A percentile compares a stretch with the other conserved stretches of the same genome.
phyloP scores from a whole-genome alignment of 2,113 vertebrate species.

The Neotragus pygmaeus region DNA sequence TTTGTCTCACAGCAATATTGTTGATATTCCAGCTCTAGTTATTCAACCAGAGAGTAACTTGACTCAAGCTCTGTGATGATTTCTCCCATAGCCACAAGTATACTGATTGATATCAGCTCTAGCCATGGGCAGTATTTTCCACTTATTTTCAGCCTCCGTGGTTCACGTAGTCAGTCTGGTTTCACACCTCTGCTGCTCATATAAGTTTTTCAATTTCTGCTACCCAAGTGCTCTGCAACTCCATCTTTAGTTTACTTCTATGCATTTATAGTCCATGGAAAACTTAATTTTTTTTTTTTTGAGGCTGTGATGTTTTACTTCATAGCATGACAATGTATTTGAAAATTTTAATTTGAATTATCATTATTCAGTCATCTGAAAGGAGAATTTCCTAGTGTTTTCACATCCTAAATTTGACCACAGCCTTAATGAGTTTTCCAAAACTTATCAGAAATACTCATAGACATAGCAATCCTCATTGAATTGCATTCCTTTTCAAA shows the following conservation, averaged over 20 bases:
- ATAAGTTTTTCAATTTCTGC: not conserved
- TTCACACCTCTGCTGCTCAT: not conserved
- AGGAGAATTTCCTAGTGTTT: not conserved
- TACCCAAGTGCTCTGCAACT: not conserved
- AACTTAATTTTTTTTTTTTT: not conserved
- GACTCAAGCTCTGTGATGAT: not conserved
- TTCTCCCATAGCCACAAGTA: not conserved
- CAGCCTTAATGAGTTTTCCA: not conserved
- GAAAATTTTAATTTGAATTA: not conserved
- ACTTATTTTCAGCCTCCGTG: not conserved
- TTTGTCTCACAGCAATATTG: not conserved
- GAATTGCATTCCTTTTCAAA: not conserved
- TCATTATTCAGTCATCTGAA: not conserved
- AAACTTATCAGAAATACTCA: not conserved
- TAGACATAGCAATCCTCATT: not conserved
- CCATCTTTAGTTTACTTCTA: not conserved
- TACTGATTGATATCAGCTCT: not conserved
- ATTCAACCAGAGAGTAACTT: not conserved
- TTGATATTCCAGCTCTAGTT: not conserved
- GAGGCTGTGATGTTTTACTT: not conserved
- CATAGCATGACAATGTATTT: not conserved
- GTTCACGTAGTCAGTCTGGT: not conserved
- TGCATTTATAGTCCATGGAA: not conserved
- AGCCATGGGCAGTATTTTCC: not conserved
- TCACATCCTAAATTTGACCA: not conserved